A percentile compares a stretch with the other conserved stretches of the same genome.
Conservation (phyloP, 35 echinoderm and acorn worm genomes). For the Lytechinus pictus region DNA sequence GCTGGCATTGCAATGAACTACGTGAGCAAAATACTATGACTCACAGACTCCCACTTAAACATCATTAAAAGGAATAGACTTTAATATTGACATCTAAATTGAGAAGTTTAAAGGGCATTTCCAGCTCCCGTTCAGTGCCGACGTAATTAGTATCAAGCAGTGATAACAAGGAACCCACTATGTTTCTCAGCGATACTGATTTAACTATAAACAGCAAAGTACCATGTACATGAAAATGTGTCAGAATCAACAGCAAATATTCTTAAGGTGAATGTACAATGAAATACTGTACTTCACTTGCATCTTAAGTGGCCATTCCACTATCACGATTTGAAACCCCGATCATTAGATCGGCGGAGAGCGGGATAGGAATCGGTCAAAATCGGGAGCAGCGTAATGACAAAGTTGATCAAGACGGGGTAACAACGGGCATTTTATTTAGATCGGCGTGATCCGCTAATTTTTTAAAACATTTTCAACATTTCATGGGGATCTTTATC, state of each 20-base stretch:
- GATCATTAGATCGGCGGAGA: too few relatives aligned
- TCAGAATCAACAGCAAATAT: neutral
- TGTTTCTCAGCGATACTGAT: slow-evolving; percentile 18
- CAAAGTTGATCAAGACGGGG: too few relatives aligned
- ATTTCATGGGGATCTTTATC: too few relatives aligned
- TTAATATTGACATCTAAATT: neutral
- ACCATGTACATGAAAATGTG: neutral
- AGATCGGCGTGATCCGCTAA: too few relatives aligned
- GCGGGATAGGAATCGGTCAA: too few relatives aligned
- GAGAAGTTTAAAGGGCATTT: neutral
- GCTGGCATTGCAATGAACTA: neutral
- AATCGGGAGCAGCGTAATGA: too few relatives aligned
- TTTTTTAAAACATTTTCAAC: too few relatives aligned
- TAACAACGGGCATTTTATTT: too few relatives aligned
- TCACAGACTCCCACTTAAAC: neutral
- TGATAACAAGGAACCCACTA: neutral
- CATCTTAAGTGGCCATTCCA: too few relatives aligned
- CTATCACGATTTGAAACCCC: too few relatives aligned
- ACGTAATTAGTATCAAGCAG: neutral
- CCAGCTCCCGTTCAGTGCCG: neutral
- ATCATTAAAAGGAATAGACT: slow-evolving; percentile 1
- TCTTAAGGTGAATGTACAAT: neutral
- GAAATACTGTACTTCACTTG: neutral
- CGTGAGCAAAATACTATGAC: neutral
- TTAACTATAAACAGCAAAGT: neutral